Base-by-base conservation (phyloP, 1,140 invertebrate species). In the Saccostrea cuccullata region DNA sequence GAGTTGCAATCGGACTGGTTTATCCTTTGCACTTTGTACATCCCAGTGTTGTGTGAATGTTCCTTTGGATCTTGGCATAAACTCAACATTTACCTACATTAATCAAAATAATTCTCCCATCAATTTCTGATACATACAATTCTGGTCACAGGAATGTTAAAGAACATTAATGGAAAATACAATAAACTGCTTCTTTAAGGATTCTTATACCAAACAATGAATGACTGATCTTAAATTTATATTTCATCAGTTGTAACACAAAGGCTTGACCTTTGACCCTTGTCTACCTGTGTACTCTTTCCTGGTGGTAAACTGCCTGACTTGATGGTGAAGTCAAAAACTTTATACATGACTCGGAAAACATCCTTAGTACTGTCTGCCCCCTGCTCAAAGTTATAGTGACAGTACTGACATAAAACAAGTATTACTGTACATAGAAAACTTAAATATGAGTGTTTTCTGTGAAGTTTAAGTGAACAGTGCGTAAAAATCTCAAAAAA, bases 41-140 rank as follows among this genome's bases (percentile, higher is more conserved):
- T 87, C 86, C 86, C 86, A 87, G 55, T 87, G 73, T 30, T 87
- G 86, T 30, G 86, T 77, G 55, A 87, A 87, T 20, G 77, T 87
- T 30, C 86, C 86, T 82, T 87, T 87, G 13, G 86, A 87, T 23
- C 86, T 87, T 40, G 86, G 86, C 73, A 82, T 87, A 20, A 87
- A 87, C n/a, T 87, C 64, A 13, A 87, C 86, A 77, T 87, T 73
- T 0, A 87, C 67, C 86, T 87, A 73, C 36, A 26, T 55, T 13
- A 73, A 73, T 64, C 9, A 73, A 20, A 67, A 56, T 23, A n/a
- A 20, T 73, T 26, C 4, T 67, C 20, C 55, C 56, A 11, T 17
- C 0, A 67, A 1, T 17, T 85, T 82, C 6, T 30, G 0, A 36
- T 82, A 23, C 15, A 82, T 17, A 82, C 12, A 17, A 30, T 82